Evolutionary conservation across 2,888 invertebrate species (phyloP).

Genomic region (Penaeus monodon): DNA sequence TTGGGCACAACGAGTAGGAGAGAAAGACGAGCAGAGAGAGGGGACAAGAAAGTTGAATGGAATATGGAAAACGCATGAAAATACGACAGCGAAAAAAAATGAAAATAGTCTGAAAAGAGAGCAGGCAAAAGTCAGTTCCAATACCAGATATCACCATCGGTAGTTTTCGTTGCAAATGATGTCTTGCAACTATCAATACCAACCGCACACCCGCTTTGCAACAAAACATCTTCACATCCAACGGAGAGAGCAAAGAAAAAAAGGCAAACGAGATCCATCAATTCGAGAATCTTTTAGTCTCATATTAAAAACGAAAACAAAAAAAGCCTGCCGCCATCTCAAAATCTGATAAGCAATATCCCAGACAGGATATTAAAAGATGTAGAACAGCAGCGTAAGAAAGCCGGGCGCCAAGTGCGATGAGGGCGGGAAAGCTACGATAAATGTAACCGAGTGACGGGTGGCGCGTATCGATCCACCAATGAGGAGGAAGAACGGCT

Average conservation of each 20-base stretch:
- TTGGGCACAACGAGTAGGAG: neutral
- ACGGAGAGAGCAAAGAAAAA: too few species aligned
- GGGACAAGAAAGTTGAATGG: neutral
- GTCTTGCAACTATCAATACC: too few species aligned
- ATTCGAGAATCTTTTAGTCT: too few species aligned
- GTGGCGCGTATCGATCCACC: slow-evolving; percentile 43
- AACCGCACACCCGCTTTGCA: too few species aligned
- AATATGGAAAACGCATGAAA: neutral
- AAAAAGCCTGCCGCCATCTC: too few species aligned
- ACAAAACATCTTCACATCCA: too few species aligned
- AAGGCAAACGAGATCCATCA: too few species aligned
- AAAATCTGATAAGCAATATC: neutral
- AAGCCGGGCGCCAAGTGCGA: slow-evolving; percentile 1
- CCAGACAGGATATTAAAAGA: slow-evolving; percentile 13
- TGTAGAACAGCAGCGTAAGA: slow-evolving; percentile 14
- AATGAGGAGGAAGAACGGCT: slow-evolving; percentile 45
- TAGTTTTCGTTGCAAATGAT: too few species aligned
- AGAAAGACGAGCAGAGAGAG: neutral
- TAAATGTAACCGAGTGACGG: slow-evolving; percentile 41
- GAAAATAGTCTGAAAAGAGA: neutral
- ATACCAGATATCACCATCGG: too few species aligned
- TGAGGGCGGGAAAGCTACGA: neutral
- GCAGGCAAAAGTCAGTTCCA: neutral
- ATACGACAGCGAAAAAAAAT: neutral
- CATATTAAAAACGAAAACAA: too few species aligned